Percentiles rank a stretch among this genome's conserved stretches.
phyloP scores from a whole-genome alignment of 2,113 vertebrate genomes.

The Lampris megalopsis region DNA sequence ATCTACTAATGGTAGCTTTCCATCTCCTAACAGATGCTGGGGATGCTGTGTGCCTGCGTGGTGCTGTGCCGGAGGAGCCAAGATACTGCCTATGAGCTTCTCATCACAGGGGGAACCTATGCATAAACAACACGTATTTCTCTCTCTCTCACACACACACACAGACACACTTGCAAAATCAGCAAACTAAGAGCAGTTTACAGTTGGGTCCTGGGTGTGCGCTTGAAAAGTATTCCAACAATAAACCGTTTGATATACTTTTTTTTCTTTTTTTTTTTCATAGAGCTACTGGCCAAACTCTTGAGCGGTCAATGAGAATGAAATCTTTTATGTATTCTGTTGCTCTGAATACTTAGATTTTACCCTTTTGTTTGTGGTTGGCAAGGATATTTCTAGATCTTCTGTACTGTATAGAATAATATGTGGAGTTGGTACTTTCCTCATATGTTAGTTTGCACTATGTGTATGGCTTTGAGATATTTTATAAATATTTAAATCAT shows the following conservation, averaged over 20 bases:
- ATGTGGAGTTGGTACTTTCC: slow-evolving; percentile 59
- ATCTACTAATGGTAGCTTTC: not conserved
- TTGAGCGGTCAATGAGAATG: slow-evolving; percentile 36
- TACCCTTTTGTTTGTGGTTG: not conserved
- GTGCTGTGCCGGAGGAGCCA: slow-evolving; percentile 91
- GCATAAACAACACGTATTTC: slow-evolving; percentile 80
- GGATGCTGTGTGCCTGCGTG: slow-evolving; percentile 93
- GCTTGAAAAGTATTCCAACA: slow-evolving; percentile 46
- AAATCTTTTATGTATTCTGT: slow-evolving; percentile 3
- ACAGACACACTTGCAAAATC: slow-evolving; percentile 40
- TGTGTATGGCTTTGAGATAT: slow-evolving; percentile 62
- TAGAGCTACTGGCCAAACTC: slow-evolving; percentile 55
- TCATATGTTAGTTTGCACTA: slow-evolving; percentile 75
- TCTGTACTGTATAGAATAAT: slow-evolving; percentile 34
- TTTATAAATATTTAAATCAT: slow-evolving; percentile 53
- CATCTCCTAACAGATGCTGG: slow-evolving; percentile 86
- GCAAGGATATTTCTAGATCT: slow-evolving; percentile 2
- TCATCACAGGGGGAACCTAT: slow-evolving; percentile 90
- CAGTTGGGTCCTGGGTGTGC: slow-evolving; percentile 76
- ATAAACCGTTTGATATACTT: slow-evolving; percentile 45
- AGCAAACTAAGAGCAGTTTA: slow-evolving; percentile 61
- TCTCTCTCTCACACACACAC: slow-evolving; percentile 18
- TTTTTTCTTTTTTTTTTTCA: slow-evolving; percentile 32
- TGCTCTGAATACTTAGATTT: slow-evolving; percentile 18
- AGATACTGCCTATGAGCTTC: slow-evolving; percentile 93